Base-by-base conservation (phyloP, 2,888 invertebrate species). In the Meliscaeva auricollis region DNA sequence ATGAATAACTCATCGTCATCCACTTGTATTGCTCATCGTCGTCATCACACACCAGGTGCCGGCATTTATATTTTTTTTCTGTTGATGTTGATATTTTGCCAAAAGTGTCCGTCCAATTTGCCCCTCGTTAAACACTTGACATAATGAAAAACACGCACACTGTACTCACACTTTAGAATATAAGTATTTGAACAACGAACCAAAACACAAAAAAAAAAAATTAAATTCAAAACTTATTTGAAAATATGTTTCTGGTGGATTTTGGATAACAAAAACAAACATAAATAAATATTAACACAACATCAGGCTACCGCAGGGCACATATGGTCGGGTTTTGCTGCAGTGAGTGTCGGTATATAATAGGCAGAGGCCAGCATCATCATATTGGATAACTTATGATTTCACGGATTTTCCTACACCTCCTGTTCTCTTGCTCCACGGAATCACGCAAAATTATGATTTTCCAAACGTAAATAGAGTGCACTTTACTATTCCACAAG, bases 51-150 rank as follows among this genome's bases (percentile, higher is more conserved):
- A 69, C 30, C 76, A 77, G 77, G 77, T 77, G 69, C 69, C 60
- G 15, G 32, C 13, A 56, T 56, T 9, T 54, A 13, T 30, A 9
- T 6, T 35, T 2, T 62, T 44, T 68, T 80, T 48, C 4, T 26
- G 2, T 26, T 26, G 2, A 3, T 26, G 2, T 62, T 75, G 75
- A 75, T 38, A 62, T 52, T 60, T 69, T 68, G 80, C 75, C 80
- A 80, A 66, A 35, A 69, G 75, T 69, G 75, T 75, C 54, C 62
- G 62, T 69, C 48, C 50, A 26, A 22, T 60, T 60, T 54, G 62
- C 54, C 74, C n/a, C 38, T 52, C 35, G 66, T 66, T 41, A 22
- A 62, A 69, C 80, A 80, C 80, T 72, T 79, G 79, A 68, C 58
- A 38, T 35, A 60, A 50, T 15, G 60, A 66, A 80, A 74, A 74